Conservation (phyloP, 2,888 invertebrate genomes). For the Mayetiola destructor region DNA sequence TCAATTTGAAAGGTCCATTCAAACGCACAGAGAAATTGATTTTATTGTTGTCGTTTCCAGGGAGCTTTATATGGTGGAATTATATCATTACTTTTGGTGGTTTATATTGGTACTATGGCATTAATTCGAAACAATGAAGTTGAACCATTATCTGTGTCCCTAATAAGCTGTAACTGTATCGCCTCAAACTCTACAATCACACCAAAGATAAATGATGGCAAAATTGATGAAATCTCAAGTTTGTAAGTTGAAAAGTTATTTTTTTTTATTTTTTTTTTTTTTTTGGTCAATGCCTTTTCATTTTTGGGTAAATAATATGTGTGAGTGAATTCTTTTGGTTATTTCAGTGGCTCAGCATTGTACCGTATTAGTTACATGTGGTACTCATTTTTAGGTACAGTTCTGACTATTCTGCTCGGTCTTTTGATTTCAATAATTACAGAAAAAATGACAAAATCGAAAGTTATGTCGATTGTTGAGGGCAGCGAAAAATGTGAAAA, state of each 20-base stretch:
- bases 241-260: too few species aligned
- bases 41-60: constrained; percentile 16
- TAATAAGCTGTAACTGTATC: constrained; percentile 29
- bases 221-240: not conserved
- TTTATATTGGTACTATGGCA: constrained; percentile 32
- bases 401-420: constrained; percentile 57
- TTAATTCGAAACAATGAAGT: constrained; percentile 28
- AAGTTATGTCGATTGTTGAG: not conserved
- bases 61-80: constrained; percentile 34
- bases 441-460: not conserved
- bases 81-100: constrained; percentile 28
- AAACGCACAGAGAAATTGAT: not conserved
- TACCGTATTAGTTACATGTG: constrained; percentile 77
- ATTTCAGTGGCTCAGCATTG: constrained; percentile 36
- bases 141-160: constrained; percentile 24
- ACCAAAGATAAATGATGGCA: not conserved
- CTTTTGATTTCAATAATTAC: constrained; percentile 43
- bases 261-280: too few species aligned
- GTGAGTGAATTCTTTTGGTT: not conserved
- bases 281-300: too few species aligned
- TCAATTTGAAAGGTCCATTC: not conserved
- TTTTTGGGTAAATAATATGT: too few species aligned
- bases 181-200: constrained; percentile 15
- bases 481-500: not conserved
- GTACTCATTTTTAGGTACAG: constrained; percentile 72